Evolutionary conservation across 2,888 invertebrate species (phyloP), one percentile per base, ranked within the genome.

Genomic region (Cepaea hortensis): DNA sequence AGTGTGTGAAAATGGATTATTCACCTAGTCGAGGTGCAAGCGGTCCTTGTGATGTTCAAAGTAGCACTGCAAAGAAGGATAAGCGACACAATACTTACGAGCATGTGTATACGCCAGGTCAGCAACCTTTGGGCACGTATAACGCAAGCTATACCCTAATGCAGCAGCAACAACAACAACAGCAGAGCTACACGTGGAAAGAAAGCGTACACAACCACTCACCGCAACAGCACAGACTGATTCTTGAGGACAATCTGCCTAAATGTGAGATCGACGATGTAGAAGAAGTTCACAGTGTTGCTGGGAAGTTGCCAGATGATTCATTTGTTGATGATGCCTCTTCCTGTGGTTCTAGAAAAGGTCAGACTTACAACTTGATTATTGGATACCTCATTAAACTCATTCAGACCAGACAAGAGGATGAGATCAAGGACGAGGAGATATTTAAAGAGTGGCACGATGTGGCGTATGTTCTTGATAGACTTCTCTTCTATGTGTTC

Each of bases 401-500:
- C 88, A 88, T 93, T 23, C 91, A 91, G 65, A 88, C 84, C n/a
- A 90, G 91, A 79, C 91, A 92, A 48, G 84, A 87, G 3, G 88
- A 90, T 18, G 92, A 93, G 75, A 73, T 90, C 35, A 87, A 88
- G 3, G 91, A 92, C 55, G 91, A 91, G 23, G 87, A 90, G 50
- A 89, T 91, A 15, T 93, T 90, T 79, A 88, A 91, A 73, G 92
- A 93, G 89, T 93, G 93, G 93, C 89, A 92, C 3, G 91, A 93
- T 81, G 91, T 92, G 3, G 93, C 93, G 3, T 91, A 90, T 82
- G 91, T 92, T 3, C 87, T 91, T 15, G 93, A 93, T 84, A 86
- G 93, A n/a, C 87, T 93, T 7, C 88, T 92, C 55, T 93, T 93
- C 86, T 90, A 91, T 70, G 46, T 92, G 50, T 93, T 92, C 89